Evolutionary conservation across 2,888 invertebrate genomes (phyloP).

Genomic region (Labia minor): DNA sequence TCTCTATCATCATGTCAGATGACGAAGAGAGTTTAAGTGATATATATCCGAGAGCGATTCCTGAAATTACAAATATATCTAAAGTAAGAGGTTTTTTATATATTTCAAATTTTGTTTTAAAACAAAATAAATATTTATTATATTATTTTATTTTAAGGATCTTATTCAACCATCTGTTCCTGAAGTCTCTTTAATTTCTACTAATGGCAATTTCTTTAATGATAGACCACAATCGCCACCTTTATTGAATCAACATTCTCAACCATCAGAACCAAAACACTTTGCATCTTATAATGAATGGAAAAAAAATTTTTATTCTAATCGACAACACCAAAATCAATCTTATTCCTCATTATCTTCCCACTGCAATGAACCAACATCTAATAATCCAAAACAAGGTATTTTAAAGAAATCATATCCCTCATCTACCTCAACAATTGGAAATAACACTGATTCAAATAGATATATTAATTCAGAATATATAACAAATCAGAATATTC

Average conservation of each 20-base stretch:
- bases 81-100: no score
- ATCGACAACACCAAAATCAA: background rate
- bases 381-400: background rate
- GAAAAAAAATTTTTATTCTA: constrained; percentile 1
- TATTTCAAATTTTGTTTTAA: background rate
- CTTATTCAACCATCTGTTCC: background rate
- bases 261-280: background rate
- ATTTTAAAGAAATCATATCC: background rate
- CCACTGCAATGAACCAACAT: background rate
- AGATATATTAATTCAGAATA: background rate
- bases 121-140: background rate
- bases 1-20: background rate
- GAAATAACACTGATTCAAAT: no score
- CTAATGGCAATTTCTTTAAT: background rate
- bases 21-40: background rate
- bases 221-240: background rate
- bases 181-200: background rate
- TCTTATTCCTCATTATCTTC: background rate
- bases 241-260: background rate
- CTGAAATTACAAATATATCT: background rate
- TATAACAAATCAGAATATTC: background rate
- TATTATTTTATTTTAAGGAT: background rate
- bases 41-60: background rate
- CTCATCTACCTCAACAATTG: background rate
- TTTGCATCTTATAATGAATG: background rate